These are phyloP conservation scores for Drosophila picticornis DNA, from an alignment of 2,888 invertebrate genomes.

Conservation along the genomic window DNA sequence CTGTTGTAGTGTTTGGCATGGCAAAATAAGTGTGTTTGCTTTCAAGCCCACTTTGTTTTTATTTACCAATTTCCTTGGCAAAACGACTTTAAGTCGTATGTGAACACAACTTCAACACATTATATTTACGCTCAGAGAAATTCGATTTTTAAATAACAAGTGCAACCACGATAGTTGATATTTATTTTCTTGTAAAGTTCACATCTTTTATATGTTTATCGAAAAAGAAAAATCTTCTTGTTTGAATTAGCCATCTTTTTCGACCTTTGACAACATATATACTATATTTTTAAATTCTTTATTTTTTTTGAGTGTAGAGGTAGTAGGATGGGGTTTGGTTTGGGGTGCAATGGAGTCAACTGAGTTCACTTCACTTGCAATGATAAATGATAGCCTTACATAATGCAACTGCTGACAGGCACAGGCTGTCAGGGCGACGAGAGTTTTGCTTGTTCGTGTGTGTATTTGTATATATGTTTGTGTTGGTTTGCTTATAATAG, in stretches of 20 bases:
- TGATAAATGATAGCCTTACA: conserved; percentile 76
- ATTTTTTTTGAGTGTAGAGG: not conserved
- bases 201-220: not conserved
- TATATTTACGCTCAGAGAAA: conserved; percentile 15
- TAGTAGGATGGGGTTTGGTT: not conserved
- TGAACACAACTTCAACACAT: conserved; percentile 53
- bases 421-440: conserved; percentile 31
- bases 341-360: conserved; percentile 71
- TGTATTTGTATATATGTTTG: conserved; percentile 16
- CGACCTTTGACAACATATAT: not conserved
- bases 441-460: conserved; percentile 1
- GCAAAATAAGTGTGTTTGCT: conserved; percentile 52
- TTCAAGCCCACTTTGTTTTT: conserved; percentile 71
- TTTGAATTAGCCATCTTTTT: not conserved
- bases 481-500: conserved; percentile 68
- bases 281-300: not conserved
- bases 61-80: conserved; percentile 68
- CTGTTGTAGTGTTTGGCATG: conserved; percentile 42
- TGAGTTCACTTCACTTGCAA: conserved; percentile 77
- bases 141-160: not conserved
- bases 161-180: not conserved
- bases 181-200: not conserved
- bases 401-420: conserved; percentile 77
- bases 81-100: conserved; percentile 65
- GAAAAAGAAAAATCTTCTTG: not conserved